Evolutionary conservation across 2,888 invertebrate genomes (phyloP), one percentile per base, ranked within the genome.

Genomic region (Parnassius mnemosyne): DNA sequence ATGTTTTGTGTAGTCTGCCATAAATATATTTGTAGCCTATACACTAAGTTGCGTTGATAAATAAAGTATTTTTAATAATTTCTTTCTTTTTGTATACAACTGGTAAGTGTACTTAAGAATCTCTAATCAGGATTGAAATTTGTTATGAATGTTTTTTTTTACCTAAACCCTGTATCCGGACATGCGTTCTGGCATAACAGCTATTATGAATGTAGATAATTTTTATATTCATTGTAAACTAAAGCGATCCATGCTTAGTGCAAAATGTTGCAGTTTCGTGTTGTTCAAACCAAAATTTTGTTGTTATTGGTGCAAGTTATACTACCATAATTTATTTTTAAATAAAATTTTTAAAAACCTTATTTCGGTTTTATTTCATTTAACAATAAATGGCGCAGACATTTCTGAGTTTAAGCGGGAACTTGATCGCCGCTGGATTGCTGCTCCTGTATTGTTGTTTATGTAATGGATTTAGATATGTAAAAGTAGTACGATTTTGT

Each of bases 271-370:
- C 73, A 81, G 82, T 85, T 88, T 86, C 85, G 81, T 80, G 83
- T 87, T 89, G 84, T 87, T 85, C 80, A 66, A 82, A 87, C 89
- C 86, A 87, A 87, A 89, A 89, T 88, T 90, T 87, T 88, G 89
- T 91, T 90, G 89, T 91, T 90, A 90, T 87, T 85, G 89, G 87
- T 90, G 88, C 89, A 87, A 90, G 83, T 87, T 89, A 89, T 89
- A 87, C 85, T 87, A 84, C 82, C 75, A 89, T 90, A 89, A 90
- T 91, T 90, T 91, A 91, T 91, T 91, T 90, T 91, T 90, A 86
- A 91, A 90, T 89, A 89, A 90, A 90, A 89, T 67, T 78, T 72
- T 77, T 65, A 69, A 79, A 12, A 84, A 83, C 66, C 68, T 55
- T 3, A 55, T 53, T 56, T 58, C 68, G 63, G 61, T 74, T 73